Percentiles rank a stretch among this genome's conserved stretches.
Conservation (phyloP, 2,888 invertebrate species). For the Deilephila elpenor region DNA sequence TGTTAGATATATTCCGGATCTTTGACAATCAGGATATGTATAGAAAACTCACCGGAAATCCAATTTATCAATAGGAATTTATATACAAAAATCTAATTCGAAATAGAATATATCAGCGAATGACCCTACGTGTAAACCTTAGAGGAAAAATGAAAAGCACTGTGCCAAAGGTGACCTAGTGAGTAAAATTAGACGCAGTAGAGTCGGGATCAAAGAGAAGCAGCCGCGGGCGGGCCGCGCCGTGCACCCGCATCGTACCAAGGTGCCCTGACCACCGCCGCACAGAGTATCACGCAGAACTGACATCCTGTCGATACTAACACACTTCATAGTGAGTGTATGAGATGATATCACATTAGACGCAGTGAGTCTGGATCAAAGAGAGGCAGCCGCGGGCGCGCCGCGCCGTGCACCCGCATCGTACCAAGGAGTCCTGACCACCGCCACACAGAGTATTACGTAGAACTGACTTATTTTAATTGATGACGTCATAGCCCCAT, state of each 20-base stretch:
- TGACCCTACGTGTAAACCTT: slow-evolving; percentile 2
- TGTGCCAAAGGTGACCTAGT: slow-evolving; percentile 51
- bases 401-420: slow-evolving; percentile 37
- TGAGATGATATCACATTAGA: slow-evolving; percentile 38
- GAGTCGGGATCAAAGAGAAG: slow-evolving; percentile 47
- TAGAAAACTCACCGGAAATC: too few species aligned
- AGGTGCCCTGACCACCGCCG: slow-evolving; percentile 31
- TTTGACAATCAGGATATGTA: too few species aligned
- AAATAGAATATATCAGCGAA: neutral
- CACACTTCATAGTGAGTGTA: too few species aligned
- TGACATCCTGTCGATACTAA: neutral
- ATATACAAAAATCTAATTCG: neutral
- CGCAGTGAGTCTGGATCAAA: slow-evolving; percentile 51
- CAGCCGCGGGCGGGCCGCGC: slow-evolving; percentile 37
- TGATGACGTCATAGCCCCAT: too few species aligned
- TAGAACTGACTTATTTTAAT: neutral
- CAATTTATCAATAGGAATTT: neutral
- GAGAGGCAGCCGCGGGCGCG: slow-evolving; percentile 37
- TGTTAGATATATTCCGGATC: too few species aligned
- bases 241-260: slow-evolving; percentile 37
- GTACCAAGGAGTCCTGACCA: slow-evolving; percentile 33
- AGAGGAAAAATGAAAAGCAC: slow-evolving; percentile 32
- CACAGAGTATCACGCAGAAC: slow-evolving; percentile 2
- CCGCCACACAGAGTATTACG: neutral
- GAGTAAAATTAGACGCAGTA: slow-evolving; percentile 51